Conservation (phyloP, 1,140 invertebrate species). For the Diplogasteroides magnus region DNA sequence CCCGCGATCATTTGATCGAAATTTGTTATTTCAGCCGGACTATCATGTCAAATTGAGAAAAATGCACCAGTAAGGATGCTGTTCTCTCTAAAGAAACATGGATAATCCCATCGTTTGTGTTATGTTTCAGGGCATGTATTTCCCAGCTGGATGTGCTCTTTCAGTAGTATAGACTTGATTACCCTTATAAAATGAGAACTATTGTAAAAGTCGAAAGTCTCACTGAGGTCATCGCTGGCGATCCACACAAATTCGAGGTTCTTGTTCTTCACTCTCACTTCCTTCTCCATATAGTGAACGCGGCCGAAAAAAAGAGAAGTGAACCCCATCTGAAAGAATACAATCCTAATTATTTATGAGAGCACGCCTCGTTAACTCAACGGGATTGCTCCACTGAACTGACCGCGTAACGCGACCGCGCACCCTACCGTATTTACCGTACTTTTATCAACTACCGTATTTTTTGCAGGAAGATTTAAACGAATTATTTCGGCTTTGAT, state of each 20-base stretch:
- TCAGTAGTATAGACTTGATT: constrained; percentile 1
- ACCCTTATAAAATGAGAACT: constrained; percentile 6
- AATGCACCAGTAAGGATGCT: constrained; percentile 47
- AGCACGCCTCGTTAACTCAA: no score
- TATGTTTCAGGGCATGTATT: no score
- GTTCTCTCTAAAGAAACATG: constrained; percentile 41
- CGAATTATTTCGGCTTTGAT: no score
- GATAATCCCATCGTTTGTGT: no score
- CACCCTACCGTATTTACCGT: constrained; percentile 68
- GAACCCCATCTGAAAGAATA: constrained; percentile 60
- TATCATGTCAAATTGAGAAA: no score
- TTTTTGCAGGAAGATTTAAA: no score
- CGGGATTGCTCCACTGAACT: constrained; percentile 57
- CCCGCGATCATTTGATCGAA: no score
- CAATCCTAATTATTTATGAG: no score
- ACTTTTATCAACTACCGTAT: no score
- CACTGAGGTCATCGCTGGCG: constrained; percentile 59
- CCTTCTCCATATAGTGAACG: constrained; percentile 80
- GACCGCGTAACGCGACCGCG: constrained; percentile 63
- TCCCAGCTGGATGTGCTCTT: no score
- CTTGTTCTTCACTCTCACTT: constrained; percentile 62
- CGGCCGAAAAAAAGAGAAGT: constrained; percentile 81
- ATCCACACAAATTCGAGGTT: constrained; percentile 81
- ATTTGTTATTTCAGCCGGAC: no score
- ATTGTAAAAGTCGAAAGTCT: constrained; percentile 14